phyloP scores from a whole-genome alignment of 2,888 invertebrate genomes.

The Fissipunctia ypsillon region DNA sequence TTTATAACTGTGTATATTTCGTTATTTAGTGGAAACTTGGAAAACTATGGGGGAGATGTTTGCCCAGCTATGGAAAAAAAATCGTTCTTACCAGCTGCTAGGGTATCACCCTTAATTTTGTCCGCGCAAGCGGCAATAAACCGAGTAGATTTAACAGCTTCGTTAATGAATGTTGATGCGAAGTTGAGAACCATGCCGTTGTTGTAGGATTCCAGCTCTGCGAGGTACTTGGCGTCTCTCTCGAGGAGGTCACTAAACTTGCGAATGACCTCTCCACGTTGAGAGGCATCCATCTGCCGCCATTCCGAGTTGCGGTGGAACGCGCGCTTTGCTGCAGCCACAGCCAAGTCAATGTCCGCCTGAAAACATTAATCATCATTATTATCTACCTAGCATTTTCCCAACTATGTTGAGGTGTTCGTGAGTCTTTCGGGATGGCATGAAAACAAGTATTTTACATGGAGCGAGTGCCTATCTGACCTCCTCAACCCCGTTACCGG shows the following conservation, averaged over 20 bases:
- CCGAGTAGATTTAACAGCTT: slow-evolving; percentile 88
- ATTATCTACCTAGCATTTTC: too few relatives aligned
- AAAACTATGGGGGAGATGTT: background rate
- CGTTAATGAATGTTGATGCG: slow-evolving; percentile 90
- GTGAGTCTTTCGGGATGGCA: too few relatives aligned
- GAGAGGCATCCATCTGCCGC: slow-evolving; percentile 95
- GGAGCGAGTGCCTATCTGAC: too few relatives aligned
- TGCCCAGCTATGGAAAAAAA: background rate
- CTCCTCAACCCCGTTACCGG: too few relatives aligned
- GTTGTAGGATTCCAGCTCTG: slow-evolving; percentile 96
- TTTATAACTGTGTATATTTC: background rate
- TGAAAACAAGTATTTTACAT: too few relatives aligned
- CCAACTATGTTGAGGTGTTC: too few relatives aligned
- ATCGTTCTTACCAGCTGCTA: slow-evolving; percentile 88
- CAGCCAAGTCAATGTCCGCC: slow-evolving; percentile 94
- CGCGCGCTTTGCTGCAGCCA: slow-evolving; percentile 91
- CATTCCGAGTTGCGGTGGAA: slow-evolving; percentile 92
- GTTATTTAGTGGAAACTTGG: slow-evolving; percentile 31
- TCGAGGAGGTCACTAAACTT: slow-evolving; percentile 93
- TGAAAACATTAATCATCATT: slow-evolving; percentile 62
- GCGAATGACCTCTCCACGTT: slow-evolving; percentile 93
- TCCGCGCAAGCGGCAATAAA: slow-evolving; percentile 98
- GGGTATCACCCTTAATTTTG: slow-evolving; percentile 94
- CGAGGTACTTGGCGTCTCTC: slow-evolving; percentile 95
- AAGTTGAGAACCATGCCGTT: slow-evolving; percentile 95